Conservation (phyloP, 1,140 invertebrate species). For the Dreissena polymorpha region DNA sequence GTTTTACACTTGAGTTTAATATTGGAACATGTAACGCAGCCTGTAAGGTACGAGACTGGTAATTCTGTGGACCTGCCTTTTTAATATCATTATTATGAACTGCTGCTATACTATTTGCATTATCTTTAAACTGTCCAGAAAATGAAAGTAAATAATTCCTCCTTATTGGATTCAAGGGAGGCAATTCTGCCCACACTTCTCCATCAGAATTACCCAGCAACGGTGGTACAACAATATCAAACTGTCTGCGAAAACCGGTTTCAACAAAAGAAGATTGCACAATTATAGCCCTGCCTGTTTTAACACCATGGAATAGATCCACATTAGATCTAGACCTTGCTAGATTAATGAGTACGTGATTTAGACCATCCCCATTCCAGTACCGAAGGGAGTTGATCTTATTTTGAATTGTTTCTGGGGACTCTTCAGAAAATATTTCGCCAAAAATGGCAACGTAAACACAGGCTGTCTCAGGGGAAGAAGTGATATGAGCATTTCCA, state of each 20-base stretch:
- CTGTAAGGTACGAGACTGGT: conserved; percentile 33
- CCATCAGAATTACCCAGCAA: conserved; percentile 88
- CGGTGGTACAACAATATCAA: conserved; percentile 92
- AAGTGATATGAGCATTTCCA: conserved; percentile 87
- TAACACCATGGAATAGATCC: conserved; percentile 82
- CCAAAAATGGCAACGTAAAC: conserved; percentile 92
- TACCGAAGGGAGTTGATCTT: conserved; percentile 87
- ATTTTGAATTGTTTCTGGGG: conserved; percentile 72
- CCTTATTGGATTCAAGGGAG: conserved; percentile 90
- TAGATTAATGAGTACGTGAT: conserved; percentile 94
- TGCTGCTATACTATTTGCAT: neutral
- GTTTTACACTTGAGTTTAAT: neutral
- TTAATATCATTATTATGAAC: neutral
- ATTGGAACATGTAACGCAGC: neutral
- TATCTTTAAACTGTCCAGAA: conserved; percentile 82
- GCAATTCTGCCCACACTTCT: conserved; percentile 93
- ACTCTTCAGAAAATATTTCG: conserved; percentile 25
- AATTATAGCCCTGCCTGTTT: conserved; percentile 82
- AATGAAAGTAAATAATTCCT: conserved; percentile 91
- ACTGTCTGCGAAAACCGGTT: conserved; percentile 86
- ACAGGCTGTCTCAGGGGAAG: conserved; percentile 91
- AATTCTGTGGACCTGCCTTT: conserved; percentile 41
- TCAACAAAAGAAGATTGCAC: conserved; percentile 89
- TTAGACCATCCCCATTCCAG: conserved; percentile 97
- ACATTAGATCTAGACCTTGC: conserved; percentile 85